Evolutionary conservation across 2,113 vertebrate species (phyloP), one percentile per base, ranked within the genome.

Genomic region (Ictalurus furcatus): DNA sequence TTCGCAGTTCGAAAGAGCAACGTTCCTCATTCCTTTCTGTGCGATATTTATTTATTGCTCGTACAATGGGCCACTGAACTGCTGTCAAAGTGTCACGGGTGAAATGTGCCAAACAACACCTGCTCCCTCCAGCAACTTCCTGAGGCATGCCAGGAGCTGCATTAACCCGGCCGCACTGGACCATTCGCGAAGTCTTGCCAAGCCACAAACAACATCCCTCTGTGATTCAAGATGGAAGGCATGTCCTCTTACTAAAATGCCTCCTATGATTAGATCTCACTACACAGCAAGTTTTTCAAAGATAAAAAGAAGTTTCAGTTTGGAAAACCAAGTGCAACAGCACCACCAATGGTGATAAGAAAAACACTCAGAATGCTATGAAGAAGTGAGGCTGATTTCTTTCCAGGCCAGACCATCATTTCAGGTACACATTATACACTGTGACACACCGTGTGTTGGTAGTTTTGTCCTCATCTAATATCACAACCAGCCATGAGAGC

Each of bases 21-120:
- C 56, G 40, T 83, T 40, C 74, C 84, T 86, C 84, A 73, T 83
- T 88, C 59, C 9, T 19, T 61, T 74, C 80, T 87, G 86, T 78
- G 69, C 59, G n/a, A 87, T 87, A 69, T 63, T 88, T 88, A 90
- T 90, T 86, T 84, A 78, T 9, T 58, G 82, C 71, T 69, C 44
- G 17, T 73, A 89, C 85, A 89, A 90, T 80, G 71, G 59, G 76
- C 71, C 78, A 81, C 52, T 2, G 44, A 76, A 61, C 56, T 40
- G 81, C 84, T 82, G 78, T 90, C 90, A 87, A 88, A 88, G 78
- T 86, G 87, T 58, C 69, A 52, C 4, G 58, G 69, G 67, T 79
- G 63, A 88, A 90, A 90, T 86, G 85, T 87, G 87, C 87, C 90
- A 90, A 84, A 88, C 73, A 85, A 44, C 90, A 87, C 90, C 87